A percentile compares a stretch with the other conserved stretches of the same genome.
Conservation (phyloP, 2,113 vertebrate species). For the Saguinus imperator region DNA sequence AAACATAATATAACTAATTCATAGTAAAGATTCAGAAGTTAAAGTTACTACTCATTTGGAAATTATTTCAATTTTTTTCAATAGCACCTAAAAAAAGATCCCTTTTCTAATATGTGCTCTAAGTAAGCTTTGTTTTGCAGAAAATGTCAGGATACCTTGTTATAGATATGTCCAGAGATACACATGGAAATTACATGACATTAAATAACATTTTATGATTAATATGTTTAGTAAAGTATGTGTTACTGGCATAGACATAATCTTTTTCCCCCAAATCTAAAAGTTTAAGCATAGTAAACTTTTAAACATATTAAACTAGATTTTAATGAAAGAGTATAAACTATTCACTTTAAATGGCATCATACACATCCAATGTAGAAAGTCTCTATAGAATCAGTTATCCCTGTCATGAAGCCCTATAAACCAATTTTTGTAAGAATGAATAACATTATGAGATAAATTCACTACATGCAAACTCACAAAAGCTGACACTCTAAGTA, state of each 20-base stretch:
- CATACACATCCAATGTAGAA: not conserved
- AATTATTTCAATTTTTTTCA: constrained; percentile 28
- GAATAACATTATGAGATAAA: constrained; percentile 35
- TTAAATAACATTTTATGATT: constrained; percentile 36
- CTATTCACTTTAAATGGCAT: constrained; percentile 16
- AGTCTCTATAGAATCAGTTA: not conserved
- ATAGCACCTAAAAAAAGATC: not conserved
- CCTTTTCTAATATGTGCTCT: not conserved
- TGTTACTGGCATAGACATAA: constrained; percentile 15
- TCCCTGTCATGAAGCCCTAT: not conserved
- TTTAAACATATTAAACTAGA: not conserved
- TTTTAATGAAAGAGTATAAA: constrained; percentile 1
- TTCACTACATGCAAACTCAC: constrained; percentile 20
- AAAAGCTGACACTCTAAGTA: not conserved
- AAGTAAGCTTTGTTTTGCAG: constrained; percentile 28
- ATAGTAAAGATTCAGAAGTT: not conserved
- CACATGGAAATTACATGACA: not conserved
- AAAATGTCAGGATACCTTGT: constrained; percentile 29
- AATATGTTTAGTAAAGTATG: not conserved
- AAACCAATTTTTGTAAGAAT: constrained; percentile 16
- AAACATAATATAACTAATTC: not conserved
- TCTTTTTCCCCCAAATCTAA: constrained; percentile 1
- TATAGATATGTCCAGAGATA: not conserved
- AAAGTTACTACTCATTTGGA: constrained; percentile 3
- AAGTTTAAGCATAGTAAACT: not conserved